Evolutionary conservation across 2,888 invertebrate species (phyloP).

Genomic region (Hypomecis atomaria): DNA sequence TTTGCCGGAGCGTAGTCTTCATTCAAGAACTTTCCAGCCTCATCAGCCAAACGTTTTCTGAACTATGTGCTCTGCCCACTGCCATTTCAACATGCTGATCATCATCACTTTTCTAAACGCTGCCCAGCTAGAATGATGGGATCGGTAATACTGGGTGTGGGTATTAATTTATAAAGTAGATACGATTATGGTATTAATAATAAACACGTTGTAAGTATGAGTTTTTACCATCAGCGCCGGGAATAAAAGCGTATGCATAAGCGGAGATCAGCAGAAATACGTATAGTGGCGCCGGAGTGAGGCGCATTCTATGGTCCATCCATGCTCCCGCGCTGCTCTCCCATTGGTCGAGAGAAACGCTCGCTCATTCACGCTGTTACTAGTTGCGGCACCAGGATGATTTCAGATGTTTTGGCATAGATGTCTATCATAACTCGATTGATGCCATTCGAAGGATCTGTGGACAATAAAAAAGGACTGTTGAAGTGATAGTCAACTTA

Average conservation of each 20-base stretch:
- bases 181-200: no score
- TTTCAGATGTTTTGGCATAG: conserved; percentile 5
- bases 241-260: conserved; percentile 68
- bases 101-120: no score
- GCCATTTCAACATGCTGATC: no score
- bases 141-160: no score
- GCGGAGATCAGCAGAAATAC: conserved; percentile 69
- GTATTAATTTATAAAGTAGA: no score
- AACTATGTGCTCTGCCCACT: no score
- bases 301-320: conserved; percentile 83
- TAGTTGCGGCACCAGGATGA: conserved; percentile 24
- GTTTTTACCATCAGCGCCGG: conserved; percentile 74
- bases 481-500: no score
- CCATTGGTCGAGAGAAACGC: conserved; percentile 60
- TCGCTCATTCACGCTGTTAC: conserved; percentile 38
- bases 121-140: no score
- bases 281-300: conserved; percentile 70
- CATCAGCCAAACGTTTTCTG: no score
- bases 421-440: conserved; percentile 20
- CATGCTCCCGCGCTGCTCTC: conserved; percentile 70
- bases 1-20: no score
- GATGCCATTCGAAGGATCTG: conserved; percentile 18
- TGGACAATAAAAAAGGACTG: conserved; percentile 4
- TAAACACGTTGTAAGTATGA: neutral
- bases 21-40: no score